phyloP scores from a whole-genome alignment of 2,888 invertebrate species.

The Clistopyga incitator region DNA sequence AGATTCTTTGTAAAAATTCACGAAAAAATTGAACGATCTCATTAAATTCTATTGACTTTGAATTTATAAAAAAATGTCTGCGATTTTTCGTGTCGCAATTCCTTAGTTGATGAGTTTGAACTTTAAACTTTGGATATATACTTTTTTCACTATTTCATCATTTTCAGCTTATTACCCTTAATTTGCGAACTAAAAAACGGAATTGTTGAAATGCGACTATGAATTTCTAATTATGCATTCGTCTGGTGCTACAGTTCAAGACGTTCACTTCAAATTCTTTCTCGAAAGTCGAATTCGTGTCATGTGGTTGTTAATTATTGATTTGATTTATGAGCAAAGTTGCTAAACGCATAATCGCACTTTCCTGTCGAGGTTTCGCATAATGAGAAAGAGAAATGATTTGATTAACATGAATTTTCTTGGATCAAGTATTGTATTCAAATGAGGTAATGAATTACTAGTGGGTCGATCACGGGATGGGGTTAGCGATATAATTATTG shows the following conservation, averaged over 20 bases:
- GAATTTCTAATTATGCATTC: not conserved
- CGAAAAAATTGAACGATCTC: no score
- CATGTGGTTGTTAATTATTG: not conserved
- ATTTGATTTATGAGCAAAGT: conserved; percentile 1
- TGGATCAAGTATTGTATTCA: conserved; percentile 4
- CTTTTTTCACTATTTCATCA: no score
- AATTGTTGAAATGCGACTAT: no score
- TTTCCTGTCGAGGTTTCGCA: not conserved
- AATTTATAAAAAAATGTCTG: no score
- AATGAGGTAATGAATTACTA: not conserved
- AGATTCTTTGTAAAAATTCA: no score
- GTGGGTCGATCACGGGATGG: not conserved
- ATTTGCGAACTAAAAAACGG: no score
- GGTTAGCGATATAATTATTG: no score
- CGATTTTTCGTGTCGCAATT: no score
- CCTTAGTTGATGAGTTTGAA: no score
- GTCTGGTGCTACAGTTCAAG: not conserved
- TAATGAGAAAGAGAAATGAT: not conserved
- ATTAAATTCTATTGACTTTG: no score
- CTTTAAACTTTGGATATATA: no score
- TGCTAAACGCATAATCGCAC: not conserved
- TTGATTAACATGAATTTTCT: conserved; percentile 10
- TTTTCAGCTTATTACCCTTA: no score
- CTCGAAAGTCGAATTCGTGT: not conserved
- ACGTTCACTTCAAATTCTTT: not conserved